Evolutionary conservation across 2,113 vertebrate species (phyloP).

Genomic region (Condylura cristata): DNA sequence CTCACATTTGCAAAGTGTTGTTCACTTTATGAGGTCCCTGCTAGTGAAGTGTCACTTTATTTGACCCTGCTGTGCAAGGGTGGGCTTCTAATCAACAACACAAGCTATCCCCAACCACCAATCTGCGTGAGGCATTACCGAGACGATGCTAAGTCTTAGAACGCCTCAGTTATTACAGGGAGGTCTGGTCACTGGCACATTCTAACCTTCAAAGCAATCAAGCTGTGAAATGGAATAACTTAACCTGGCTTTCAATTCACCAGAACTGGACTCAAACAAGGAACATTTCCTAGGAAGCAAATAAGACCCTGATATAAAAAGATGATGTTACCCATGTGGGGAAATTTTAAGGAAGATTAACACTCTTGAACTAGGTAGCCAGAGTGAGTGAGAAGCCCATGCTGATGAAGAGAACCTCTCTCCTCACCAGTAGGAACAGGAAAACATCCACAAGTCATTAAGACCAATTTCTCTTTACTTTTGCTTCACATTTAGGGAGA

Average conservation of each 20-base stretch:
- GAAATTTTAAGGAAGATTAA: not conserved
- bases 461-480: not conserved
- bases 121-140: not conserved
- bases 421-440: not conserved
- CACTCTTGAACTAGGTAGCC: not conserved
- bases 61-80: not conserved
- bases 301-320: not conserved
- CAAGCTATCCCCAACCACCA: not conserved
- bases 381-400: not conserved
- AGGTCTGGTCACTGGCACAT: not conserved
- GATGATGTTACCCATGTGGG: not conserved
- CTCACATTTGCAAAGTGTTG: not conserved
- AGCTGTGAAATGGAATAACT: not conserved
- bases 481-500: slow-evolving; percentile 11
- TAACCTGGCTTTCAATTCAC: not conserved
- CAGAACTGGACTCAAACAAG: not conserved
- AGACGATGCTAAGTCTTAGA: not conserved
- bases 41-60: not conserved
- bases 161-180: not conserved
- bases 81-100: not conserved
- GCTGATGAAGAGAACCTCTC: not conserved
- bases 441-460: not conserved
- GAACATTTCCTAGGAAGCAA: slow-evolving; percentile 1
- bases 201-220: not conserved
- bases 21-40: not conserved